Evolutionary conservation across 2,797 vertebrate genomes (phyloP).

Genomic region (Poecilia wingei): DNA sequence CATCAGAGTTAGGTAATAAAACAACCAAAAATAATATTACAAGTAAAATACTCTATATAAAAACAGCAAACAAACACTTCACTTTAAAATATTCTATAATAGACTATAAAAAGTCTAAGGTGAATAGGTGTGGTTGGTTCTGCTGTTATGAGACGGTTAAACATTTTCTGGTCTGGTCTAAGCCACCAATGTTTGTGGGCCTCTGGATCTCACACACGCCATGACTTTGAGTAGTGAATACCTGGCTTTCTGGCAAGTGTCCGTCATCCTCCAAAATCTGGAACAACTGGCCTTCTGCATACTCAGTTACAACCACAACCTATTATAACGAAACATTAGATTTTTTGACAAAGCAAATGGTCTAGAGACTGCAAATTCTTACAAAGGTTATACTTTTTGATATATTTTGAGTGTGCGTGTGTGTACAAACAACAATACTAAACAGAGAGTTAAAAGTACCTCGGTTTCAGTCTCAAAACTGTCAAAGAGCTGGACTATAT

Average conservation of each 20-base stretch:
- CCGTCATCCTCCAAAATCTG: constrained; percentile 96
- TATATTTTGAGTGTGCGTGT: no score
- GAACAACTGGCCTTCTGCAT: constrained; percentile 95
- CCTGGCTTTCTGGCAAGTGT: constrained; percentile 90
- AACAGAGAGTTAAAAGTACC: constrained; percentile 68
- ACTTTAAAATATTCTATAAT: not conserved
- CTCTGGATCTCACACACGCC: not conserved
- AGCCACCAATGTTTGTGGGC: not conserved
- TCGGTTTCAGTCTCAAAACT: constrained; percentile 94
- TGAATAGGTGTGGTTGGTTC: not conserved
- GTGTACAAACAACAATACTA: no score
- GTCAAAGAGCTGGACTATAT: constrained; percentile 94
- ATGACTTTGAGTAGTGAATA: constrained; percentile 44
- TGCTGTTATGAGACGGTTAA: not conserved
- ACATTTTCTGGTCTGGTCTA: not conserved
- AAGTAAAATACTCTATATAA: not conserved
- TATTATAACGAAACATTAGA: constrained; percentile 53
- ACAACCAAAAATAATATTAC: not conserved
- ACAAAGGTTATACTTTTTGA: not conserved
- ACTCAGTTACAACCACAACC: constrained; percentile 98
- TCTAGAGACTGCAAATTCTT: not conserved
- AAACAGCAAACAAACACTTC: not conserved
- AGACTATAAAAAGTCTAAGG: no score
- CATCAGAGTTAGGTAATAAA: not conserved
- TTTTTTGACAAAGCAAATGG: not conserved